These are phyloP conservation scores for Drosophila prostipennis DNA, from an alignment of 2,888 invertebrate genomes.

Conservation along the genomic window DNA sequence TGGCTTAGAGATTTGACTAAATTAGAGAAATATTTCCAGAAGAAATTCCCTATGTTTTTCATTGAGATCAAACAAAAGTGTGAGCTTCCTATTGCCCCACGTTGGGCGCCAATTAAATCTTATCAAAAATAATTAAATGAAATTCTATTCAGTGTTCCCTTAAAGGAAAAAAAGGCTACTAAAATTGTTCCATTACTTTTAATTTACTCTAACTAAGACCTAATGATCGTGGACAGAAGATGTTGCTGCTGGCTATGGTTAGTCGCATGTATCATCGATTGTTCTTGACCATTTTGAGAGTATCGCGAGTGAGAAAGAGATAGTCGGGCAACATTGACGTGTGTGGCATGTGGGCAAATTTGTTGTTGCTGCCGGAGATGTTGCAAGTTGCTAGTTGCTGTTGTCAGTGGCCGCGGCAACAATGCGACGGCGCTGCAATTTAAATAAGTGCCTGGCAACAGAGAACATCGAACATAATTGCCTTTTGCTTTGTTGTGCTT, in stretches of 20 bases:
- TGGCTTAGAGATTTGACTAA: neutral
- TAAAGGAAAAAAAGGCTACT: neutral
- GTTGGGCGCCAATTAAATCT: too few relatives aligned
- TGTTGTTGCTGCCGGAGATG: constrained; percentile 49
- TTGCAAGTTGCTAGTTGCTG: constrained; percentile 39
- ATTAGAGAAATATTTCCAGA: neutral
- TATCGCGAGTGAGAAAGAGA: constrained; percentile 17
- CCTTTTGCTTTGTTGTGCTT: constrained; percentile 52
- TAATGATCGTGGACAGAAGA: constrained; percentile 1
- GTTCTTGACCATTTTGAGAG: constrained; percentile 24
- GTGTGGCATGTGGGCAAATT: constrained; percentile 74
- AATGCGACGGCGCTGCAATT: constrained; percentile 55
- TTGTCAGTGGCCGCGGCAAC: constrained; percentile 35
- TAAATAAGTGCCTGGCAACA: constrained; percentile 69
- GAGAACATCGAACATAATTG: constrained; percentile 61
- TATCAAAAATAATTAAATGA: neutral
- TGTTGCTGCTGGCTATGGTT: constrained; percentile 12
- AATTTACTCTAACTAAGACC: constrained; percentile 11
- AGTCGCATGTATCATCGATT: constrained; percentile 7
- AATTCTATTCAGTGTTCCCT: neutral
- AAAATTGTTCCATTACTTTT: constrained; percentile 1
- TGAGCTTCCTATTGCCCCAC: too few relatives aligned
- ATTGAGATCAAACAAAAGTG: neutral
- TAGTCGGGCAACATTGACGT: constrained; percentile 49
- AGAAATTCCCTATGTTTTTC: neutral